Evolutionary conservation across 2,113 vertebrate species (phyloP), one percentile per base, ranked within the genome.

Genomic region (Nannospalax galili): DNA sequence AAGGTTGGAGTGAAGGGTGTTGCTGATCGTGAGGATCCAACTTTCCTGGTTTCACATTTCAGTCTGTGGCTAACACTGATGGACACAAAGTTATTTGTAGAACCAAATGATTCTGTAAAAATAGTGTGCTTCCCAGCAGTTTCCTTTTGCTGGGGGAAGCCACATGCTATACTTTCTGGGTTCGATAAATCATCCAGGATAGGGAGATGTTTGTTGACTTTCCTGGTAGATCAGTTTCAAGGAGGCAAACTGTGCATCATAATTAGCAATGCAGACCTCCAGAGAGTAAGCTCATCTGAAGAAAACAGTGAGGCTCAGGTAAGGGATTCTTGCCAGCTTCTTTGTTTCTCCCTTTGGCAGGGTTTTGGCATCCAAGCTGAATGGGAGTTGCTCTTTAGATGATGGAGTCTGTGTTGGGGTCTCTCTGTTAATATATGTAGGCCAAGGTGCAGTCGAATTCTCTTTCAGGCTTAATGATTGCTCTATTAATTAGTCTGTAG

Each of bases 201-300:
- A 95, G 96, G 95, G 96, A 84, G 70, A 74, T 81, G 95, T 75
- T 84, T 65, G 91, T 86, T 72, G n/a, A 81, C 74, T 80, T 93
- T 87, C 90, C 58, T 90, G 72, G 48, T 82, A 82, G 62, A 97
- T 94, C 81, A 79, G 73, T 95, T 92, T 78, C 81, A 85, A 93
- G 82, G 62, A 28, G 90, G 97, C 97, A 96, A 95, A 97, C 96
- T 93, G 95, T 78, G 96, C 85, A 16, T 95, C 37, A 65, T 95
- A 97, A 97, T 97, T 97, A 96, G 94, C 91, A 82, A 9, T 10
- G 22, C 72, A 75, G 90, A 70, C 42, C 91, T 92, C 96, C 89
- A 86, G 92, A 96, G 92, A 78, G n/a, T 73, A 77, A 73, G 7
- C 60, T 69, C 84, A 28, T 96, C 77, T 77, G 62, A 90, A 74